These are phyloP conservation scores for Choristoneura rosaceana DNA, from an alignment of 2,888 invertebrate species.

Conservation along the genomic window DNA sequence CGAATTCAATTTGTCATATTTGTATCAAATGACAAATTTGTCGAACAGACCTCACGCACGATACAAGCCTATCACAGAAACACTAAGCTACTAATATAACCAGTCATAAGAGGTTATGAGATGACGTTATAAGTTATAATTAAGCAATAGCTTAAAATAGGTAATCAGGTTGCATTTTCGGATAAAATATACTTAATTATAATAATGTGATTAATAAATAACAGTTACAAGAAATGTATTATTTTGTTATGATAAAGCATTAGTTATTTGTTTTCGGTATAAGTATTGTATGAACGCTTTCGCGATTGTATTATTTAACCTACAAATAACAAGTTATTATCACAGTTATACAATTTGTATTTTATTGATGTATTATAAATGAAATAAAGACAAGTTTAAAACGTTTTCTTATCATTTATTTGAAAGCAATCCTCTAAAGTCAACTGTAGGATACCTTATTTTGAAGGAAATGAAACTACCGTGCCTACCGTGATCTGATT, in stretches of 20 bases:
- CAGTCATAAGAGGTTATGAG: background rate
- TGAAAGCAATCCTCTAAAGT: background rate
- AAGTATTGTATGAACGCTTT: slow-evolving; percentile 31
- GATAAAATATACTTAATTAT: slow-evolving; percentile 6
- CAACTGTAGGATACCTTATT: too few species aligned
- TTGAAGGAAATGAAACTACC: too few species aligned
- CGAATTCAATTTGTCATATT: too few species aligned
- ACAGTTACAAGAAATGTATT: slow-evolving; percentile 40
- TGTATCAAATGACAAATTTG: too few species aligned
- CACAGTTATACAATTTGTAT: slow-evolving; percentile 76
- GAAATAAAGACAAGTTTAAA: slow-evolving; percentile 58
- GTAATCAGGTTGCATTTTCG: slow-evolving; percentile 13
- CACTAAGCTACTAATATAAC: background rate
- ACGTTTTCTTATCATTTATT: slow-evolving; percentile 48
- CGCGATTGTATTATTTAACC: slow-evolving; percentile 29
- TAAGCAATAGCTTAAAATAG: background rate
- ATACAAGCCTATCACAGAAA: too few species aligned
- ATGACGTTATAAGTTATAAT: background rate
- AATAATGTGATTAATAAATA: slow-evolving; percentile 22
- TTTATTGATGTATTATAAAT: slow-evolving; percentile 74
- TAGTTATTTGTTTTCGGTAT: slow-evolving; percentile 37
- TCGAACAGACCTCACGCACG: too few species aligned
- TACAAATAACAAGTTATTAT: slow-evolving; percentile 64
- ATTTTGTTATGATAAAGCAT: slow-evolving; percentile 37
- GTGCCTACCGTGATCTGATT: too few species aligned